A percentile compares a stretch with the other conserved stretches of the same genome.
These are phyloP conservation scores for Progne subis DNA, from an alignment of 2,113 vertebrate genomes.

Conservation along the genomic window DNA sequence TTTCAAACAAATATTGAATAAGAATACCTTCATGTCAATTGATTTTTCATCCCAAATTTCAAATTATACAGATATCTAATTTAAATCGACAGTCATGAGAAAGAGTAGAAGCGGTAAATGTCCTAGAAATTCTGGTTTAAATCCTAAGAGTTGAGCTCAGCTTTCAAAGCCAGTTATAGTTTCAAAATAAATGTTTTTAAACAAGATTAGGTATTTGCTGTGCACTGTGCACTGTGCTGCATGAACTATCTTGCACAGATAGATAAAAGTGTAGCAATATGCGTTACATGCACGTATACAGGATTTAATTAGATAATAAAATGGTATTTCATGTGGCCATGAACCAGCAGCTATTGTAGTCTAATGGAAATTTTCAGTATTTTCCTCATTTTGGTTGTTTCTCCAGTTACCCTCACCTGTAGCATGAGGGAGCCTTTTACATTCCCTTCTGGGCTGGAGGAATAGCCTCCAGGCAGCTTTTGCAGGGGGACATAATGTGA, in stretches of 20 bases:
- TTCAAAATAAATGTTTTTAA: not conserved
- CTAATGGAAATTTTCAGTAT: not conserved
- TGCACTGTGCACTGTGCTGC: no score
- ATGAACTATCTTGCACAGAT: not conserved
- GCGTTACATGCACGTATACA: not conserved
- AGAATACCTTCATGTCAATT: not conserved
- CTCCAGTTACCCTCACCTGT: not conserved
- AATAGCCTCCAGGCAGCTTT: not conserved
- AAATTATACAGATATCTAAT: not conserved
- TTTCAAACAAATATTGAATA: not conserved
- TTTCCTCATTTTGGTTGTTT: not conserved
- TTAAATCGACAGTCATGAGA: not conserved
- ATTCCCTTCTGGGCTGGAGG: not conserved
- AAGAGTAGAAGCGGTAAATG: not conserved
- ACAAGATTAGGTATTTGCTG: not conserved
- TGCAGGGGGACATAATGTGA: not conserved
- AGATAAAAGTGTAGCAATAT: not conserved
- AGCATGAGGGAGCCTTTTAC: accelerated
- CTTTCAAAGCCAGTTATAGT: not conserved
- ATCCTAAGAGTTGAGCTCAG: not conserved
- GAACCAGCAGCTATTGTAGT: not conserved
- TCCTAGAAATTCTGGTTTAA: not conserved
- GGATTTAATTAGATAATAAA: not conserved
- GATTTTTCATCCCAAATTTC: not conserved
- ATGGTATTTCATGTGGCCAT: not conserved